Conservation (phyloP, 2,797 vertebrate genomes). For the Bryconaethiops microstoma region DNA sequence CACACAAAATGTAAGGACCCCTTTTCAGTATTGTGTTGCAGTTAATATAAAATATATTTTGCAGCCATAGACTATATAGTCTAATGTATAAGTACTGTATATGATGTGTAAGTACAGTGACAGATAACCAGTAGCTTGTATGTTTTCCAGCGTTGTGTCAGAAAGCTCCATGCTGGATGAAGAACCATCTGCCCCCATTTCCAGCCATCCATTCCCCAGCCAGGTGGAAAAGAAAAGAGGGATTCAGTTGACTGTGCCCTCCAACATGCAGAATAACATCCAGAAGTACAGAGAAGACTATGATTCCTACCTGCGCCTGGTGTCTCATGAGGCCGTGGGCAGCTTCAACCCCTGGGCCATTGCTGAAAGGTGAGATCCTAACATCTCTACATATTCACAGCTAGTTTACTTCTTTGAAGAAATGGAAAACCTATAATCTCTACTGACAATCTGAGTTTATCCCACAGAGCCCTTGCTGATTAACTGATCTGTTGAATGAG, state of each 20-base stretch:
- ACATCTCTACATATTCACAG: not conserved
- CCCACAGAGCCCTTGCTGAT: too few species aligned
- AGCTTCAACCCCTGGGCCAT: conserved; percentile 87
- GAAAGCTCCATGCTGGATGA: conserved; percentile 69
- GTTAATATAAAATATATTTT: not conserved
- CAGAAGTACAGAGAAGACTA: conserved; percentile 78
- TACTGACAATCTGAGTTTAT: too few species aligned
- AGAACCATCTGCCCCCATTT: conserved; percentile 49
- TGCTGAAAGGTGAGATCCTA: conserved; percentile 82
- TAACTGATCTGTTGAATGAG: too few species aligned
- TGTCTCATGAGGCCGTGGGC: conserved; percentile 81
- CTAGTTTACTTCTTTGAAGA: not conserved
- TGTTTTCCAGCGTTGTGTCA: conserved; percentile 60
- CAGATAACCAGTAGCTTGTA: not conserved
- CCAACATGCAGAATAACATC: conserved; percentile 76
- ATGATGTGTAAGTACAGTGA: not conserved
- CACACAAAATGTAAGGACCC: not conserved
- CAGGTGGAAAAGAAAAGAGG: conserved; percentile 44
- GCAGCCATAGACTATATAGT: not conserved
- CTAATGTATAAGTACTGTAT: too few species aligned
- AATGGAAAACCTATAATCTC: not conserved
- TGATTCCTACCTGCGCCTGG: conserved; percentile 77
- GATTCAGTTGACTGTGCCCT: conserved; percentile 75
- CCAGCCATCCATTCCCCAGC: conserved; percentile 39
- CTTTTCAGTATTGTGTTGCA: not conserved